phyloP scores from a whole-genome alignment of 2,888 invertebrate species.

The Leucophenga montana region DNA sequence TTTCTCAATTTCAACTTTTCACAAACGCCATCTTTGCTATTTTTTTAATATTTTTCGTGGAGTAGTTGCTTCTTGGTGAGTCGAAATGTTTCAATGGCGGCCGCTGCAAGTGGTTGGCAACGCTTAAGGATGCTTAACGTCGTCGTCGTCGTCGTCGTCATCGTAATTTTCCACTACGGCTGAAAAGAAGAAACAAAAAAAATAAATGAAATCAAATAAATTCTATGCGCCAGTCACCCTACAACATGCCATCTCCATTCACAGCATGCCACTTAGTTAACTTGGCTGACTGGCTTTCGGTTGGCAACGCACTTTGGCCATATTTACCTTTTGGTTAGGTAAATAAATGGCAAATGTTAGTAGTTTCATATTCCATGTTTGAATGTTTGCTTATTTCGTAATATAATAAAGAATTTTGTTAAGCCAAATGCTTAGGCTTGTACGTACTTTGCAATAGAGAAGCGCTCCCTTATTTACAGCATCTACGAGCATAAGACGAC shows the following conservation, averaged over 20 bases:
- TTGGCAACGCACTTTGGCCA: constrained; percentile 30
- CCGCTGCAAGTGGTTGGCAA: background rate
- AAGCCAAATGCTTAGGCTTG: constrained; percentile 21
- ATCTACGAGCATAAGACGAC: too few species aligned
- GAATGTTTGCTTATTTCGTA: constrained; percentile 35
- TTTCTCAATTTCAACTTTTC: constrained; percentile 45
- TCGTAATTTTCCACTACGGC: background rate
- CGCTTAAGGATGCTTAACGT: constrained; percentile 14
- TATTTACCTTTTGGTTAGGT: constrained; percentile 67
- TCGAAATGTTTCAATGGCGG: constrained; percentile 28
- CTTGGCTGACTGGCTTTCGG: constrained; percentile 19
- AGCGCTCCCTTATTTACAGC: background rate
- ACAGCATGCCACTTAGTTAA: background rate
- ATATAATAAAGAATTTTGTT: constrained; percentile 33
- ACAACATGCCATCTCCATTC: background rate
- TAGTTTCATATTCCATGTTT: background rate
- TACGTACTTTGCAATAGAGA: background rate
- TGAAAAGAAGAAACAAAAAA: background rate
- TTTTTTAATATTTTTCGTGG: constrained; percentile 54
- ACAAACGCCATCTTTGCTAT: constrained; percentile 31
- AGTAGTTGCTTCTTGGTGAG: constrained; percentile 32
- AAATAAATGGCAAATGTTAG: constrained; percentile 49
- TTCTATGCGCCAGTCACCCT: background rate
- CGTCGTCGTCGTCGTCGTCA: background rate
- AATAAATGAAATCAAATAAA: constrained; percentile 7